phyloP scores from a whole-genome alignment of 2,797 vertebrate genomes.

The Bradypodion pumilum region DNA sequence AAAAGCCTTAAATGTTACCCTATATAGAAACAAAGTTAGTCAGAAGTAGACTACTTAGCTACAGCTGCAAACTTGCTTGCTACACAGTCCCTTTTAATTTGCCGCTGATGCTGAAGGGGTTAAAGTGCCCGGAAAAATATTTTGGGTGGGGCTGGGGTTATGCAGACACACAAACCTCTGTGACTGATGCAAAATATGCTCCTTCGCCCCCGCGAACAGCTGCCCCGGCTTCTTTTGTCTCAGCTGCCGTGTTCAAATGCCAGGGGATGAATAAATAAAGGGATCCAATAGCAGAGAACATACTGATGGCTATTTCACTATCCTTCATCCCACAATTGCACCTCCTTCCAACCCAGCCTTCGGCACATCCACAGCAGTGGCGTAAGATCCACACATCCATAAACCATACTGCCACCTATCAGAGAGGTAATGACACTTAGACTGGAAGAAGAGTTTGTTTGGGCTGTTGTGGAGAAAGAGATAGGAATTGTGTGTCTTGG shows the following conservation, averaged over 20 bases:
- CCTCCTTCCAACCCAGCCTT: background rate
- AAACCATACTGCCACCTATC: background rate
- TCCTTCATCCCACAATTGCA: background rate
- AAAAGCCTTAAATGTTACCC: background rate
- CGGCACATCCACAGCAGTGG: background rate
- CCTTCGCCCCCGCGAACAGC: constrained; percentile 43
- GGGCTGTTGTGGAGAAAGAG: background rate
- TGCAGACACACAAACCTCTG: constrained; percentile 23
- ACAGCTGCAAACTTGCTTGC: background rate
- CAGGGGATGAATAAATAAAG: constrained; percentile 38
- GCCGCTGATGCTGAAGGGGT: background rate
- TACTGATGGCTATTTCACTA: constrained; percentile 9
- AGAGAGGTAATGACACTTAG: background rate
- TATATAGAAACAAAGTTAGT: too few species aligned
- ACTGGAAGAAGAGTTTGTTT: background rate
- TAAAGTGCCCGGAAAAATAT: constrained; percentile 2
- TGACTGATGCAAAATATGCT: constrained; percentile 37
- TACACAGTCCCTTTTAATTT: background rate
- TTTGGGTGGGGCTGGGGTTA: constrained; percentile 25
- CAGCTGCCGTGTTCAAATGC: constrained; percentile 56
- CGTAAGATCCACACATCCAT: background rate
- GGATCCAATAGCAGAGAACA: constrained; percentile 21
- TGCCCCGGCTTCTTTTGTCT: constrained; percentile 50
- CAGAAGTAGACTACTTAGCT: background rate
- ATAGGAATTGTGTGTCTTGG: background rate